Conservation (phyloP, 2,888 invertebrate genomes). For the Macroteleia sp. region DNA sequence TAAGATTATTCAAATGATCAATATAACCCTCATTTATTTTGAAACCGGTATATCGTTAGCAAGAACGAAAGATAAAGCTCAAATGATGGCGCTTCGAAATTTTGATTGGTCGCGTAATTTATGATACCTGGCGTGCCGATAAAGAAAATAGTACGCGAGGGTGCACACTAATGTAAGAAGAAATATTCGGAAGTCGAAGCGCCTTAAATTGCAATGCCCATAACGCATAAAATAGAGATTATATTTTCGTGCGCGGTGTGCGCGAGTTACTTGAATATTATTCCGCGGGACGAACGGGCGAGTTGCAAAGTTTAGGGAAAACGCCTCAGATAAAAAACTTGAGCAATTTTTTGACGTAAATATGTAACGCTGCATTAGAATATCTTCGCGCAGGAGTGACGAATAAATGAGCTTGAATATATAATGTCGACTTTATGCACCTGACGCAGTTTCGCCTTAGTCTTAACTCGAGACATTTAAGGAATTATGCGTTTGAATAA, state of each 20-base stretch:
- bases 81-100: too few species aligned
- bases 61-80: too few species aligned
- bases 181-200: conserved; percentile 40
- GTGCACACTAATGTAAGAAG: not conserved
- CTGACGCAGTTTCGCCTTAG: conserved; percentile 57
- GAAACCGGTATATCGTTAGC: too few species aligned
- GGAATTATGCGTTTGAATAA: conserved; percentile 59
- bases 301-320: conserved; percentile 54
- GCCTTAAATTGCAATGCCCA: conserved; percentile 44
- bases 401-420: conserved; percentile 64
- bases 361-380: conserved; percentile 67
- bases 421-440: conserved; percentile 62
- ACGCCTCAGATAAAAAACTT: conserved; percentile 48
- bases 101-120: too few species aligned
- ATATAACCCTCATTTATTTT: too few species aligned
- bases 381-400: conserved; percentile 62
- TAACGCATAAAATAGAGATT: conserved; percentile 55
- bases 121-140: too few species aligned
- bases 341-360: conserved; percentile 64
- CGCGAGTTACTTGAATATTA: conserved; percentile 46
- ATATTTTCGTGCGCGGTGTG: conserved; percentile 38
- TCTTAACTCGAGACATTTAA: conserved; percentile 62
- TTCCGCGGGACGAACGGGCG: conserved; percentile 32
- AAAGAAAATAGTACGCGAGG: conserved; percentile 19
- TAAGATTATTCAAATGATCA: too few species aligned